phyloP scores from a whole-genome alignment of 2,797 vertebrate species.

The Lithobates pipiens region DNA sequence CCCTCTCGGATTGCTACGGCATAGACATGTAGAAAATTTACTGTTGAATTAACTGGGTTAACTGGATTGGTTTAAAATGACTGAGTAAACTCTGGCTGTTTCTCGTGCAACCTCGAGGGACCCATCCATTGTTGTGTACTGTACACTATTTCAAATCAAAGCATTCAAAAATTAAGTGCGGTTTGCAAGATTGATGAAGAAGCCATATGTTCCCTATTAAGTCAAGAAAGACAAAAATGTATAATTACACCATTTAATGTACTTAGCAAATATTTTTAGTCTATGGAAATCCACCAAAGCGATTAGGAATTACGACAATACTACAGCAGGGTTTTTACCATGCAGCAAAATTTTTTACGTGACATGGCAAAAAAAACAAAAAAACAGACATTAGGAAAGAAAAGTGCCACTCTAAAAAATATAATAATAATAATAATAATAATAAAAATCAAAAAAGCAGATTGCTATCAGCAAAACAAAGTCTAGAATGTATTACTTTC shows the following conservation, averaged over 20 bases:
- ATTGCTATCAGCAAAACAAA: conserved; percentile 14
- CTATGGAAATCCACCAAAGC: conserved; percentile 51
- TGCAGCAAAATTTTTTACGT: conserved; percentile 34
- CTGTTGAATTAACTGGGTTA: conserved; percentile 53
- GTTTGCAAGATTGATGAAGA: conserved; percentile 63
- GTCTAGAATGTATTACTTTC: conserved; percentile 16
- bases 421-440: conserved; percentile 39
- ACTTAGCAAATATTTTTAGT: conserved; percentile 60
- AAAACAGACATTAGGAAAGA: conserved; percentile 24
- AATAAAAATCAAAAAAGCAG: conserved; percentile 30
- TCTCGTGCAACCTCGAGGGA: conserved; percentile 51
- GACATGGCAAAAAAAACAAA: conserved; percentile 32
- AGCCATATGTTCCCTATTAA: conserved; percentile 61
- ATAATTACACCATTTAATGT: conserved; percentile 59
- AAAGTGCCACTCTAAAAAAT: conserved; percentile 24
- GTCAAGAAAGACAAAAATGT: conserved; percentile 51
- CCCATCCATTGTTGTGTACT: conserved; percentile 52
- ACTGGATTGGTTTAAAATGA: conserved; percentile 54
- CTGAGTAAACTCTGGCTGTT: conserved; percentile 43
- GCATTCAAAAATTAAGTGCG: conserved; percentile 58
- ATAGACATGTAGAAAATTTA: conserved; percentile 56
- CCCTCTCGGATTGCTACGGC: conserved; percentile 24
- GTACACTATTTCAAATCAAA: conserved; percentile 56
- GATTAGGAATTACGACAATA: conserved; percentile 55
- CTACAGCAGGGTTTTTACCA: background rate